Percentiles rank a stretch among this genome's conserved stretches.
Conservation (phyloP, 2,797 vertebrate genomes). For the Darevskia mixta region DNA sequence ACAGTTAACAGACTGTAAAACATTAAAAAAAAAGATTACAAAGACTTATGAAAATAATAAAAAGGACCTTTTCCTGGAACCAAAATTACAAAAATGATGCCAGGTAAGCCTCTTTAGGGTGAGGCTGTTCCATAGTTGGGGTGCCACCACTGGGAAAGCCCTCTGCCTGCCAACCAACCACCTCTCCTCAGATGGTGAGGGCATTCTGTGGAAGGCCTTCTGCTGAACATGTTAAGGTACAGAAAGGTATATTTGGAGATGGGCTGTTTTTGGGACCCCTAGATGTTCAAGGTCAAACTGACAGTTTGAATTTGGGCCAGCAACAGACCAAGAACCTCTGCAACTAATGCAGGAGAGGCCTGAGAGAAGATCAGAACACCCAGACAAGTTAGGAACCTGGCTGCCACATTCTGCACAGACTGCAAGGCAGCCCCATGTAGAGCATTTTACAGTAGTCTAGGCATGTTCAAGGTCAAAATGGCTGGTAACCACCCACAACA, state of each 20-base stretch:
- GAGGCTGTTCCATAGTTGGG: background rate
- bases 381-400: background rate
- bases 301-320: background rate
- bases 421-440: background rate
- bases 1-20: background rate
- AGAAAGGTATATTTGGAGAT: background rate
- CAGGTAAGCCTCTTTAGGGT: background rate
- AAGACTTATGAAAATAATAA: no score
- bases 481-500: background rate
- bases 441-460: background rate
- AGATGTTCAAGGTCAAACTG: background rate
- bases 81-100: background rate
- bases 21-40: no score
- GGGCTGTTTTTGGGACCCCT: background rate
- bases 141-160: background rate
- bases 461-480: background rate
- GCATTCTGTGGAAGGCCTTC: background rate
- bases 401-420: background rate
- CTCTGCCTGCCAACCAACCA: background rate
- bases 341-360: background rate
- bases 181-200: background rate
- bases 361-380: background rate
- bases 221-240: background rate
- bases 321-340: background rate
- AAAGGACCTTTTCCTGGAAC: background rate